phyloP scores from a whole-genome alignment of 2,113 vertebrate genomes.

The Pheucticus melanocephalus region DNA sequence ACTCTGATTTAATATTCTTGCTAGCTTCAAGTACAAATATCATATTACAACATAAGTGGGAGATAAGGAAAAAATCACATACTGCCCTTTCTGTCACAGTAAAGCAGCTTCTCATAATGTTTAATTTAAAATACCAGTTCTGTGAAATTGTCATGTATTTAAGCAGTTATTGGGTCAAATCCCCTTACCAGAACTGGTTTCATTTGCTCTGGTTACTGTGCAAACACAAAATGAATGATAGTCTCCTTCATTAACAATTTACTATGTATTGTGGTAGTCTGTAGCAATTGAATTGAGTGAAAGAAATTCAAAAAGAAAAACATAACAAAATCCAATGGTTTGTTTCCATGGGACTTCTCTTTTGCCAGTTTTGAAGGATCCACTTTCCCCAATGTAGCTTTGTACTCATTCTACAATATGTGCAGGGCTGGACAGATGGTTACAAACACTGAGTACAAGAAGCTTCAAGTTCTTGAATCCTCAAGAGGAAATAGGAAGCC shows the following conservation, averaged over 20 bases:
- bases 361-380: neutral
- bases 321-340: neutral
- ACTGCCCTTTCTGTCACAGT: neutral
- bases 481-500: neutral
- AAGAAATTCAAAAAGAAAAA: neutral
- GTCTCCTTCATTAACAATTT: neutral
- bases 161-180: neutral
- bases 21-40: slow-evolving; percentile 1
- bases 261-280: neutral
- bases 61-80: neutral
- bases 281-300: neutral
- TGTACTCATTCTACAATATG: neutral
- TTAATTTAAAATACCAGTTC: neutral
- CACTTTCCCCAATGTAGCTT: neutral
- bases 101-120: neutral
- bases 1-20: neutral
- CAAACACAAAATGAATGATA: neutral
- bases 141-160: neutral
- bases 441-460: neutral
- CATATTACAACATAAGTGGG: neutral
- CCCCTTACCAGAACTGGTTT: neutral
- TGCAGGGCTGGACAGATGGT: neutral
- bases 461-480: neutral
- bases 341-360: neutral
- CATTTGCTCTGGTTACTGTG: neutral